These are phyloP conservation scores for Musca vetustissima DNA, from an alignment of 1,140 invertebrate species.

Conservation along the genomic window DNA sequence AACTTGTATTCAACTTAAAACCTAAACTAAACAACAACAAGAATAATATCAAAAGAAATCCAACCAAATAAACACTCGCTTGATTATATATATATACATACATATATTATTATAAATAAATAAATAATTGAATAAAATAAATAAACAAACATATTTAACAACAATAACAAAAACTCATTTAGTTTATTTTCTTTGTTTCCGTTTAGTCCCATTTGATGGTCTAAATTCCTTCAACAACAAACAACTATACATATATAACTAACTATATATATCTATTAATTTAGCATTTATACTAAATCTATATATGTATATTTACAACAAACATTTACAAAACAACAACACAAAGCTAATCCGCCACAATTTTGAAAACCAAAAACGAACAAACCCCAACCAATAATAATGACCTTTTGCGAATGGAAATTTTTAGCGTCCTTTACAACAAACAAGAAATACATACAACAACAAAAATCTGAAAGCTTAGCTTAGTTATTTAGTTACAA, in stretches of 20 bases:
- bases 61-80: conserved; percentile 14
- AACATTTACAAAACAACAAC: too few species aligned
- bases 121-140: background rate
- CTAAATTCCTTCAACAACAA: too few species aligned
- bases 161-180: background rate
- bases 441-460: too few species aligned
- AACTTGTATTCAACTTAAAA: conserved; percentile 2
- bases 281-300: too few species aligned
- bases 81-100: conserved; percentile 1
- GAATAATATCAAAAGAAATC: background rate
- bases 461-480: conserved; percentile 4
- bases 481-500: conserved; percentile 11
- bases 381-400: background rate
- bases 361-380: background rate
- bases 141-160: conserved; percentile 6
- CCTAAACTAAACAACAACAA: background rate
- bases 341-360: too few species aligned
- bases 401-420: conserved; percentile 22
- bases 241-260: too few species aligned
- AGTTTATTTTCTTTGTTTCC: too few species aligned
- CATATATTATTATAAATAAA: background rate
- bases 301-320: too few species aligned
- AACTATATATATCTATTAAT: too few species aligned
- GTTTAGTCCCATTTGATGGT: too few species aligned
- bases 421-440: conserved; percentile 20